A percentile compares a stretch with the other conserved stretches of the same genome.
These are phyloP conservation scores for Achlya flavicornis DNA, from an alignment of 2,888 invertebrate genomes.

Conservation along the genomic window DNA sequence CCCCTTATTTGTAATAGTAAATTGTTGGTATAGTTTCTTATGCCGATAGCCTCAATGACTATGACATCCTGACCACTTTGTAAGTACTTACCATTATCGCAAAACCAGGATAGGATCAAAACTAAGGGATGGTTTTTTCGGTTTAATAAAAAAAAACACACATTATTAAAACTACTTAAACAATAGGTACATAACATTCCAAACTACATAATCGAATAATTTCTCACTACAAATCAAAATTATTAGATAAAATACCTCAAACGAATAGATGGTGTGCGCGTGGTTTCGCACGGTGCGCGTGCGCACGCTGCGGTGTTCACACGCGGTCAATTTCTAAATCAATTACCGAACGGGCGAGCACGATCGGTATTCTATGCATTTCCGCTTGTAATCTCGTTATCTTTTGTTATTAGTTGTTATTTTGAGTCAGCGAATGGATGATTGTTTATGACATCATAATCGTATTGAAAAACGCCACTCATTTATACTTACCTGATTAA, in stretches of 20 bases:
- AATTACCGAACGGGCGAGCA: constrained; percentile 21
- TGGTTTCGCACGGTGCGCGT: not conserved
- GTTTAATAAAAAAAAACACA: too few species aligned
- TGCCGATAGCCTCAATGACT: too few species aligned
- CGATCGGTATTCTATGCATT: constrained; percentile 17
- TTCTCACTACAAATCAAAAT: constrained; percentile 3
- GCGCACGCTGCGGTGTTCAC: constrained; percentile 8
- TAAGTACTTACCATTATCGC: too few species aligned
- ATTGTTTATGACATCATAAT: not conserved
- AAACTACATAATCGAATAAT: not conserved
- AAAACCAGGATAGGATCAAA: too few species aligned
- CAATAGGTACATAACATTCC: not conserved
- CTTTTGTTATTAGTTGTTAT: not conserved
- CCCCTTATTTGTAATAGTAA: too few species aligned
- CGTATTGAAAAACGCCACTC: too few species aligned
- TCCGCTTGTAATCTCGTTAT: not conserved
- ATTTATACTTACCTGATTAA: too few species aligned
- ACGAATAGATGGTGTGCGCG: not conserved
- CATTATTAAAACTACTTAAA: too few species aligned
- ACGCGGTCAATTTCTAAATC: constrained; percentile 31
- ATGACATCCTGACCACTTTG: too few species aligned
- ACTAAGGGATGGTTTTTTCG: too few species aligned
- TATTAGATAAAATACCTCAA: not conserved
- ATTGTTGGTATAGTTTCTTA: too few species aligned
- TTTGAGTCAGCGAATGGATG: not conserved